These are phyloP conservation scores for Lysandra coridon DNA, from an alignment of 2,888 invertebrate species.

Conservation along the genomic window DNA sequence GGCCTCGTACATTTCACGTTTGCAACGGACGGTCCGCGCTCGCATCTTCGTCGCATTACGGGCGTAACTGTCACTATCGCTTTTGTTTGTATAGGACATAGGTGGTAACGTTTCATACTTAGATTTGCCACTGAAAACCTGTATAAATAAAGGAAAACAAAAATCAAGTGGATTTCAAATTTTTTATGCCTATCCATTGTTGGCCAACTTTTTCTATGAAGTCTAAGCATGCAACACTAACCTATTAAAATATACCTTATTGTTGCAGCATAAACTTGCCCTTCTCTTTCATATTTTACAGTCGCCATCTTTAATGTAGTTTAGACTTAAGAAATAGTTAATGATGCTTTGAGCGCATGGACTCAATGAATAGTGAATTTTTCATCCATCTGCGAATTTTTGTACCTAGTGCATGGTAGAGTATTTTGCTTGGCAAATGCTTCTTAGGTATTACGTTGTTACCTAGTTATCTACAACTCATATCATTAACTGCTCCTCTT, in stretches of 20 bases:
- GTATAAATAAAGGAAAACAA: too few relatives aligned
- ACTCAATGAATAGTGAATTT: constrained; percentile 58
- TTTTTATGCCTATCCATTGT: background rate
- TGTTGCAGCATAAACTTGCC: constrained; percentile 1
- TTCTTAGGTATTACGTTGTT: background rate
- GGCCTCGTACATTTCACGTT: too few relatives aligned
- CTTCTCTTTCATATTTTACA: background rate
- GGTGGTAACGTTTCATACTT: too few relatives aligned
- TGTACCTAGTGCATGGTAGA: constrained; percentile 61
- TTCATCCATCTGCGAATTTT: constrained; percentile 68
- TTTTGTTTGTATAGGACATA: too few relatives aligned
- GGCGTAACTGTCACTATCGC: too few relatives aligned
- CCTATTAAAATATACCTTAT: background rate
- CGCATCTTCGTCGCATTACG: too few relatives aligned
- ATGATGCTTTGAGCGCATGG: constrained; percentile 35
- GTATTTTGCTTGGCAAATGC: constrained; percentile 52
- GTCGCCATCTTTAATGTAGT: background rate
- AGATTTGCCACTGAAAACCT: too few relatives aligned
- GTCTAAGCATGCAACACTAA: background rate
- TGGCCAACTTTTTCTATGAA: background rate
- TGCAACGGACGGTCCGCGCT: too few relatives aligned
- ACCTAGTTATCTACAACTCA: background rate
- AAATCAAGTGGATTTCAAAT: background rate
- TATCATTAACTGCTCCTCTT: background rate
- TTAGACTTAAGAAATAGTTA: background rate